phyloP scores from a whole-genome alignment of 2,888 invertebrate genomes.

The Ametastegia equiseti region DNA sequence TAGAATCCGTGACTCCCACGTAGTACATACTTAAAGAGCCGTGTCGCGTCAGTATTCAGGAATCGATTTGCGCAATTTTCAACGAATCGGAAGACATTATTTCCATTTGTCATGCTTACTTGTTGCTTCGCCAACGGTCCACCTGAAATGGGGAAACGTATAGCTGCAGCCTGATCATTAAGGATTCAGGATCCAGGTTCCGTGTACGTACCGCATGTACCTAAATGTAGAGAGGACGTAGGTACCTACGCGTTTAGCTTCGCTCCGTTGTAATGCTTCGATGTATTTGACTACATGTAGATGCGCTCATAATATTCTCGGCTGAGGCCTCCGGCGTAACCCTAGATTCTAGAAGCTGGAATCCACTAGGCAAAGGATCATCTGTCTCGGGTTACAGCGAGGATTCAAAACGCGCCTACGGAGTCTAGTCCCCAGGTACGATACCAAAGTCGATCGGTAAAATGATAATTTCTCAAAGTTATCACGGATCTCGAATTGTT shows the following conservation, averaged over 20 bases:
- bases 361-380: neutral
- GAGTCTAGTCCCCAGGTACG: neutral
- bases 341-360: constrained; percentile 6
- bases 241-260: neutral
- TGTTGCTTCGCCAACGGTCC: neutral
- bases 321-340: neutral
- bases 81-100: neutral
- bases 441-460: neutral
- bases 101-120: neutral
- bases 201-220: too few species aligned
- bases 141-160: neutral
- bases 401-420: neutral
- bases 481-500: constrained; percentile 16
- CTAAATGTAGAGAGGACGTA: neutral
- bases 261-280: constrained; percentile 23
- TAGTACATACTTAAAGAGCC: neutral
- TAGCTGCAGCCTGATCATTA: neutral
- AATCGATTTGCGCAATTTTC: neutral
- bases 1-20: constrained; percentile 11
- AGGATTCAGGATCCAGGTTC: constrained; percentile 1
- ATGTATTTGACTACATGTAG: neutral
- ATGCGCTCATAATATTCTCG: neutral
- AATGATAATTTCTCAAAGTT: constrained; percentile 8
- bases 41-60: neutral
- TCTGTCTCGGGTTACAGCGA: constrained; percentile 15